Base-by-base conservation (phyloP, 2,113 vertebrate species). In the Anarhynchus alexandrinus region DNA sequence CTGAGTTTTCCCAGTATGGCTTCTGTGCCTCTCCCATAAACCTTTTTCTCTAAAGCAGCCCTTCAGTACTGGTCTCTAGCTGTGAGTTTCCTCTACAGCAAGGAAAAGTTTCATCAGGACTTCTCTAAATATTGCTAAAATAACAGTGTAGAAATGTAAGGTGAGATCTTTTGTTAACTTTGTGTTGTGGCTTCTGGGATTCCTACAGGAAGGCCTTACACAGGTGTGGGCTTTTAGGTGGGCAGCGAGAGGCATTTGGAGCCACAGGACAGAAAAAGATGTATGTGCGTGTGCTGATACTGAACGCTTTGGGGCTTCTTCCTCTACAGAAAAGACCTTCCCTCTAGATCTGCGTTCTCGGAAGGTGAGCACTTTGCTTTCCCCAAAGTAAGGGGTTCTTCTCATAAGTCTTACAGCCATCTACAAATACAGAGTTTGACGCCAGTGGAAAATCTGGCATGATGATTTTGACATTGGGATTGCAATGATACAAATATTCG, bases 281-380 rank as follows among this genome's bases (percentile, higher is more conserved):
- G 5, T 0, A 5, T 0, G 5, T 6, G 12, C 12, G 17, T 82
- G 57, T 61, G 51, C 81, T 20, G 64, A 49, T 61, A 43, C 30
- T 2, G 26, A 81, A 36, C 0, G 10, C 76, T 67, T 40, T n/a
- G n/a, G 58, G 57, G 36, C 57, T 32, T 58, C 27, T 30, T 61
- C 14, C 29, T n/a, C 54, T 58, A 15, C 74, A 42, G 65, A 77
- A 23, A 45, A 62, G 45, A 66, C 29, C 29, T 43, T 82, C 32
- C 11, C 21, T 86, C 64, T 51, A 34, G 58, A 52, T 52, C 40
- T 45, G 45, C 70, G 36, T 72, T 42, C 25, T 67, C 64, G 43
- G 40, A 65, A n/a, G 34, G 16, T 0, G 2, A 65, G 14, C 38
- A 23, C 23, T 61, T 57, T 23, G 47, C 52, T 86, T 57, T 82